These are phyloP conservation scores for Ylistrum balloti DNA, from an alignment of 1,140 invertebrate species.

Conservation along the genomic window DNA sequence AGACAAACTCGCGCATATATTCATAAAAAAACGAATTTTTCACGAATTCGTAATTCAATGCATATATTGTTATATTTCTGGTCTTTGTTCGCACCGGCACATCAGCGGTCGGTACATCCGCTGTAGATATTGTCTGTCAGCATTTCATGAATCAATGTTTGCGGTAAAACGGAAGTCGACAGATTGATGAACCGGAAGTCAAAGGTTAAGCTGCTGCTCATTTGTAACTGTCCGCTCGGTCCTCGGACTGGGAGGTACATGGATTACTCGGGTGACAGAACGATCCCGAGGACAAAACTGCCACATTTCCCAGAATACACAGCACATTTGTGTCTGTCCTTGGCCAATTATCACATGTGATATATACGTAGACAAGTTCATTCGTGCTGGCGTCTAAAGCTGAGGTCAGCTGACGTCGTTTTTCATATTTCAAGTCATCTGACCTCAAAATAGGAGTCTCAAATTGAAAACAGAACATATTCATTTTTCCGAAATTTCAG, in stretches of 20 bases:
- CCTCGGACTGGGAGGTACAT: background rate
- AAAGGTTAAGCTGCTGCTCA: conserved; percentile 8
- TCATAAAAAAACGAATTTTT: background rate
- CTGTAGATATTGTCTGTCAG: background rate
- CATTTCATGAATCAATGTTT: background rate
- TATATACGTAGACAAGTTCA: background rate
- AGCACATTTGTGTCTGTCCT: background rate
- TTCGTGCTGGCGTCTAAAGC: background rate
- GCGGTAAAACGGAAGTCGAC: background rate
- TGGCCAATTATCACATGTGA: background rate
- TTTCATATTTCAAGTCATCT: background rate
- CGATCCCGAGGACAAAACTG: background rate
- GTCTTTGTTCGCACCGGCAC: background rate
- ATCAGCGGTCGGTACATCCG: background rate
- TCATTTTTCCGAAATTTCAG: too few relatives aligned
- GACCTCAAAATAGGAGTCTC: background rate
- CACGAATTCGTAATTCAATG: background rate
- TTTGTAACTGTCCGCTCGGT: background rate
- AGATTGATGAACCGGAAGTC: conserved; percentile 37
- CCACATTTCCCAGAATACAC: background rate
- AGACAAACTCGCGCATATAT: background rate
- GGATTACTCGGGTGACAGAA: conserved; percentile 1
- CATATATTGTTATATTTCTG: background rate
- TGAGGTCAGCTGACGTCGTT: background rate
- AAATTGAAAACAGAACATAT: too few relatives aligned